Evolutionary conservation across 2,113 vertebrate species (phyloP), one percentile per base, ranked within the genome.

Genomic region (Nothocercus julius): DNA sequence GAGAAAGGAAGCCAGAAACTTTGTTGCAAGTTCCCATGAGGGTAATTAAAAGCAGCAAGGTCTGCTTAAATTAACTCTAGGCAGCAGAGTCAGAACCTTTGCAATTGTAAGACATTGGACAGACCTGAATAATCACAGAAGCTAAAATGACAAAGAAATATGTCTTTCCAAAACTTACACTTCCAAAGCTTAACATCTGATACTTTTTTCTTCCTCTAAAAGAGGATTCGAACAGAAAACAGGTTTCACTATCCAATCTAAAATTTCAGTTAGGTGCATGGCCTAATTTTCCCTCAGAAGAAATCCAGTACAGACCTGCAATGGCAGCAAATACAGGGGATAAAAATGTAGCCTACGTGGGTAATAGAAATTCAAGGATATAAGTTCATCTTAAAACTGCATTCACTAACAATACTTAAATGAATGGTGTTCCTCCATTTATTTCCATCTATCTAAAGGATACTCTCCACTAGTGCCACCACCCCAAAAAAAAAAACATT

Each of bases 21-120:
- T 89, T 95, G 77, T 82, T 82, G 85, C 66, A 96, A 90, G 76
- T 78, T 95, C 88, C 92, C 28, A 5, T 51, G 6, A 28, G 75
- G 82, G 87, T 58, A 96, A 96, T 96, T 87, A 92, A 92, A 84
- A 90, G 91, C 77, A 93, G 78, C 68, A 92, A 54, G 8, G 73
- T 30, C 24, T 64, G 62, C 67, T 96, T 87, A 94, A 92, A 93
- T 76, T 84, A 76, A 86, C 20, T 87, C 84, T 73, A 92, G 84
- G 69, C 90, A 95, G 76, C 53, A 93, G 93, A 69, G 42, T 86
- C 75, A 87, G 82, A 95, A 85, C 34, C 59, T 24, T 64, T 95
- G 80, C 70, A 90, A 69, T 42, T 75, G 80, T 94, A 19, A 87
- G 81, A 68, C 27, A 84, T 42, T 22, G 30, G 75, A 79, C 10